phyloP scores from a whole-genome alignment of 2,113 vertebrate genomes.

The Zosterops japonicus region DNA sequence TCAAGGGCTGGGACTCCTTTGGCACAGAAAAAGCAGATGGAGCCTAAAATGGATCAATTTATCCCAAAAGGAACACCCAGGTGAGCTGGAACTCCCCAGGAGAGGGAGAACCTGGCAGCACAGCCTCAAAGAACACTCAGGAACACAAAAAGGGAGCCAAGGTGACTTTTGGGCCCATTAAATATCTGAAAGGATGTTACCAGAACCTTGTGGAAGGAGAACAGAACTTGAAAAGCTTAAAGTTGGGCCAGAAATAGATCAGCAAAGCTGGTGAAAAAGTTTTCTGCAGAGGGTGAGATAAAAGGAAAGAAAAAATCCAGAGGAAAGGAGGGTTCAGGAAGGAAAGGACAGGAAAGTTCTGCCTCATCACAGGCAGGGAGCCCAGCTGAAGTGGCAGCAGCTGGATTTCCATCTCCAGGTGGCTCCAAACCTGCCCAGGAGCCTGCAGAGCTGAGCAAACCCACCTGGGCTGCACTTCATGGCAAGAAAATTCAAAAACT shows the following conservation, averaged over 20 bases:
- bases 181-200: not conserved
- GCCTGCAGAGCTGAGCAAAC: not conserved
- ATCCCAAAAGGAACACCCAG: not conserved
- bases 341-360: not conserved
- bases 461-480: not conserved
- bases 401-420: not conserved
- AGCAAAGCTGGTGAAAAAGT: not conserved
- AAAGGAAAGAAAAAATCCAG: not conserved
- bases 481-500: not conserved
- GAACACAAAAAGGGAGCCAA: not conserved
- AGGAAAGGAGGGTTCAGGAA: not conserved
- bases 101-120: not conserved
- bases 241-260: not conserved
- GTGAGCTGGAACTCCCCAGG: not conserved
- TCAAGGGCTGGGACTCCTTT: not conserved
- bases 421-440: not conserved
- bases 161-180: not conserved
- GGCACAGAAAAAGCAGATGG: not conserved
- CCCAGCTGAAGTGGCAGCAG: not conserved
- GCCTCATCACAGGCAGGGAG: rapidly evolving
- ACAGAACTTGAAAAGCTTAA: not conserved
- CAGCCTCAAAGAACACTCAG: not conserved
- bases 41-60: not conserved
- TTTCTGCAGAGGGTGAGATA: not conserved
- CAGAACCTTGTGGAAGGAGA: not conserved